phyloP scores from a whole-genome alignment of 2,888 invertebrate genomes.

The Rhagonycha lutea region DNA sequence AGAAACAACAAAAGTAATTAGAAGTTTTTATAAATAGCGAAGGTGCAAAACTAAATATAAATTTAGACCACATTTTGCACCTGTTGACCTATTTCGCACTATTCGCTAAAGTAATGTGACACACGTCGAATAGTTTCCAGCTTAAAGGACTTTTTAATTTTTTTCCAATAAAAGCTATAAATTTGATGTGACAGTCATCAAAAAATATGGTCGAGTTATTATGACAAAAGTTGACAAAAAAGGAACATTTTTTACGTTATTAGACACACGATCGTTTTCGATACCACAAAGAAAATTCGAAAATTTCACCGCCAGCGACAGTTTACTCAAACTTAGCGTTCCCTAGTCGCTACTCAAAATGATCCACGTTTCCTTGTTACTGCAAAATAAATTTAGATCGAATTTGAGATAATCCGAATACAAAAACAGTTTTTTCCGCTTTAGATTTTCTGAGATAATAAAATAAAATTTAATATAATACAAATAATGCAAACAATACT shows the following conservation, averaged over 20 bases:
- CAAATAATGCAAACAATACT: not conserved
- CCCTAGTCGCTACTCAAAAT: slow-evolving; percentile 9
- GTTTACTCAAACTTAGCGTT: slow-evolving; percentile 8
- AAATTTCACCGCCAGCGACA: slow-evolving; percentile 11
- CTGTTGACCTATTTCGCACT: slow-evolving; percentile 16
- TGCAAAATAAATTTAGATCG: slow-evolving; percentile 4
- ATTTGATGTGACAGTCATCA: not conserved
- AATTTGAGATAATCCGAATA: not conserved
- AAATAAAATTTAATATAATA: not conserved
- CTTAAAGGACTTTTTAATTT: not conserved
- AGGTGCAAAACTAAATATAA: not conserved
- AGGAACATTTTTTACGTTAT: not conserved
- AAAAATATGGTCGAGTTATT: not conserved
- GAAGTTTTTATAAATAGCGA: not conserved
- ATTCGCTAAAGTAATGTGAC: slow-evolving; percentile 6
- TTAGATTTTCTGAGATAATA: not conserved
- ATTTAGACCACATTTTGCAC: slow-evolving; percentile 21
- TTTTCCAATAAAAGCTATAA: not conserved
- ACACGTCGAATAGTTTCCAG: not conserved
- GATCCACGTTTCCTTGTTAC: slow-evolving; percentile 11
- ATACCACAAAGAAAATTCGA: not conserved
- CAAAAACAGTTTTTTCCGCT: not conserved
- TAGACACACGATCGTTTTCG: not conserved
- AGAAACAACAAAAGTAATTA: slow-evolving; percentile 8
- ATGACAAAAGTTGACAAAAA: not conserved